Conservation (phyloP, 2,888 invertebrate genomes). For the Listrodromus nycthemerus region DNA sequence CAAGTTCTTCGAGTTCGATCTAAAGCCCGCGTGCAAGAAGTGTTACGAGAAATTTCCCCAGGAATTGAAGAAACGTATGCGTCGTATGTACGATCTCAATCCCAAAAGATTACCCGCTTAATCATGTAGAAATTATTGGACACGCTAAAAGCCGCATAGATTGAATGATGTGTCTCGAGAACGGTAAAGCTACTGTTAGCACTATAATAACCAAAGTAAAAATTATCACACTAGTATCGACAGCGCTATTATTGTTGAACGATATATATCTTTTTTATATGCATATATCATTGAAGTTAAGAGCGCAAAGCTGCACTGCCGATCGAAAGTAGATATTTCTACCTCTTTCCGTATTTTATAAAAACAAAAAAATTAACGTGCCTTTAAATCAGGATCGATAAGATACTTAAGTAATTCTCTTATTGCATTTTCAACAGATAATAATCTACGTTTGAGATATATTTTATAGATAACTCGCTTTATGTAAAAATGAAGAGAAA, state of each 20-base stretch:
- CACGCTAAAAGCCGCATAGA: background rate
- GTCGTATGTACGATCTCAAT: slow-evolving; percentile 94
- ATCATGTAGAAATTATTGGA: slow-evolving; percentile 9
- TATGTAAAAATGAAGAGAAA: background rate
- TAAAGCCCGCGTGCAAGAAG: slow-evolving; percentile 99
- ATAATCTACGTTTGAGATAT: slow-evolving; percentile 8
- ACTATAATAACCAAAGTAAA: slow-evolving; percentile 65
- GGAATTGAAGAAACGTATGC: slow-evolving; percentile 96
- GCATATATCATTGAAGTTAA: slow-evolving; percentile 43
- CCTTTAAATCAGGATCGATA: slow-evolving; percentile 50
- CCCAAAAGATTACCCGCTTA: slow-evolving; percentile 86
- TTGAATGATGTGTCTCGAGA: slow-evolving; percentile 24
- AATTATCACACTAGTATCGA: slow-evolving; percentile 49
- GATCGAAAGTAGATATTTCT: slow-evolving; percentile 27
- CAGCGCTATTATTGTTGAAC: slow-evolving; percentile 50
- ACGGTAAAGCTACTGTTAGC: slow-evolving; percentile 41
- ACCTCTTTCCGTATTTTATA: slow-evolving; percentile 37
- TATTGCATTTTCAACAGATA: slow-evolving; percentile 51
- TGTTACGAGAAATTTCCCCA: slow-evolving; percentile 98
- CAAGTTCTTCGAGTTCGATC: slow-evolving; percentile 99
- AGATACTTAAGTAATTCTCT: slow-evolving; percentile 38
- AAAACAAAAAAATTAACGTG: slow-evolving; percentile 42
- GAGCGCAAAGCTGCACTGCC: slow-evolving; percentile 27
- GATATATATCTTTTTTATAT: slow-evolving; percentile 36
- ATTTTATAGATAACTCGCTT: slow-evolving; percentile 30